Evolutionary conservation across 2,888 invertebrate genomes (phyloP).

Genomic region (Amphipyra tragopoginis): DNA sequence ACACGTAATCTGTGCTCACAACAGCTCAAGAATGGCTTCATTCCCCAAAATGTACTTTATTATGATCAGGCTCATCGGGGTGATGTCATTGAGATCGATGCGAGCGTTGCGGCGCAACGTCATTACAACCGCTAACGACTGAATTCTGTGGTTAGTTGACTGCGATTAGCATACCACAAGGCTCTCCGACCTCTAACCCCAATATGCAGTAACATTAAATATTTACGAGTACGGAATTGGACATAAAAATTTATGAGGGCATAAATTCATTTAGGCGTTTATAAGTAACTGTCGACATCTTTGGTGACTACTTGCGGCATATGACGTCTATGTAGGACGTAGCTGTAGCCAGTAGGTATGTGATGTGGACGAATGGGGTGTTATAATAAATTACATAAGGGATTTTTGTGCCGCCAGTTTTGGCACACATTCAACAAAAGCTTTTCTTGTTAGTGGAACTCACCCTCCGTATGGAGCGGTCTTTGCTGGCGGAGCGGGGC

Average conservation of each 20-base stretch:
- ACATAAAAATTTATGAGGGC: constrained; percentile 68
- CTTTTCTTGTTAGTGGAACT: constrained; percentile 58
- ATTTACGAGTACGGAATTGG: constrained; percentile 71
- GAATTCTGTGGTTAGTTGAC: constrained; percentile 69
- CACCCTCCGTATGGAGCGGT: constrained; percentile 92
- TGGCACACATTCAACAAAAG: constrained; percentile 29
- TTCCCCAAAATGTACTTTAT: constrained; percentile 59
- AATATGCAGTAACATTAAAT: constrained; percentile 58
- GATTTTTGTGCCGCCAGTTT: not conserved
- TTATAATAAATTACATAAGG: not conserved
- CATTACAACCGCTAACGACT: constrained; percentile 76
- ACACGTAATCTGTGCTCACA: constrained; percentile 47
- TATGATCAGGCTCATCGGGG: constrained; percentile 29
- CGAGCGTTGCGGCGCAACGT: constrained; percentile 50
- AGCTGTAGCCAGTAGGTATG: not conserved
- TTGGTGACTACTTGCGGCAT: constrained; percentile 4
- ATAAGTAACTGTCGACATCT: constrained; percentile 34
- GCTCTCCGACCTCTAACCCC: constrained; percentile 49
- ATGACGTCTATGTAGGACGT: not conserved
- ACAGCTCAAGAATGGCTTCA: constrained; percentile 45
- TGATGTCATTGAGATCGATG: constrained; percentile 63
- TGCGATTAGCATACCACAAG: constrained; percentile 76
- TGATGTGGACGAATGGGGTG: no score
- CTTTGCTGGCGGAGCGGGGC: constrained; percentile 89
- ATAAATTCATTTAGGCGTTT: constrained; percentile 67